Conservation (phyloP, 2,797 vertebrate species). For the Acropternis orthonyx region DNA sequence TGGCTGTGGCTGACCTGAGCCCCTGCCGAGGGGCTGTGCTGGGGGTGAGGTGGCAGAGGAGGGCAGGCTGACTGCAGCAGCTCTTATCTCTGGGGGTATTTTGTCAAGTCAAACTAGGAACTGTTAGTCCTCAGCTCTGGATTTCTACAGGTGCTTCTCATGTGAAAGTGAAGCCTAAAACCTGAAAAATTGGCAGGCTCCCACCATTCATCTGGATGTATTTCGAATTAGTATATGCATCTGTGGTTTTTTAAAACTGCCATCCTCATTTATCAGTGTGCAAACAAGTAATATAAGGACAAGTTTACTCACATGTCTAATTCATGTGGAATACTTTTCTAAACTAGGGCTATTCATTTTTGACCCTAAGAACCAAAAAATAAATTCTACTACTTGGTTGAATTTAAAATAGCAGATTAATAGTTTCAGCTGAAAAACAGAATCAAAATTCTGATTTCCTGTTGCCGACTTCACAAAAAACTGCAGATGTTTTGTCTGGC, state of each 20-base stretch:
- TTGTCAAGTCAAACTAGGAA: not conserved
- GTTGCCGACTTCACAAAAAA: not conserved
- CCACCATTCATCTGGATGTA: not conserved
- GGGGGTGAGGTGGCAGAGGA: not conserved
- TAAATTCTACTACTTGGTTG: not conserved
- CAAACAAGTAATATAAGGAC: not conserved
- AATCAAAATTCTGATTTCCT: slow-evolving; percentile 13
- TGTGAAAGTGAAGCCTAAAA: not conserved
- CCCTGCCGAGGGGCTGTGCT: rapidly evolving
- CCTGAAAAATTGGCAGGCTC: not conserved
- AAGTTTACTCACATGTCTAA: not conserved
- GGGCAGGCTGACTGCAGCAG: not conserved
- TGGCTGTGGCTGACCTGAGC: not conserved
- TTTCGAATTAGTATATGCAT: not conserved
- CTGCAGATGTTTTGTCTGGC: slow-evolving; percentile 58
- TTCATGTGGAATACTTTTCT: not conserved
- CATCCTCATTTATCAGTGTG: not conserved
- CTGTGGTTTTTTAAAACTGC: not conserved
- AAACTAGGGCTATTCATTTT: not conserved
- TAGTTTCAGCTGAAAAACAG: not conserved
- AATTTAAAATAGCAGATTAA: slow-evolving; percentile 19
- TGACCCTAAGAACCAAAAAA: not conserved
- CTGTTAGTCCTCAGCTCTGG: not conserved
- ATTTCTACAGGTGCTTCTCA: not conserved
- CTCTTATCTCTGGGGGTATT: not conserved